Conservation (phyloP, 2,797 vertebrate species). For the Epinephelus coioides region DNA sequence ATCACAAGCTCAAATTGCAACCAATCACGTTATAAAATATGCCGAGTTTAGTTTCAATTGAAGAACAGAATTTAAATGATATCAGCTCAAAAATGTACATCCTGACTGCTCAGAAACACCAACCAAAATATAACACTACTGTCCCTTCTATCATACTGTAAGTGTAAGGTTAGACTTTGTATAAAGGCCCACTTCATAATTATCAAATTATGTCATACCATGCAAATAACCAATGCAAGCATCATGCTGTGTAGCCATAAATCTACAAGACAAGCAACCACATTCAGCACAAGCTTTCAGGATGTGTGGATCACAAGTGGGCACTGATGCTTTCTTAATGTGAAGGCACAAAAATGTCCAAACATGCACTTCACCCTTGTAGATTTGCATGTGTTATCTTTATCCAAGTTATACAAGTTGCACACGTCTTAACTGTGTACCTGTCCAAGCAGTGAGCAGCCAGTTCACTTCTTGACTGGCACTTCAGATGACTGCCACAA, state of each 20-base stretch:
- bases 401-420: no score
- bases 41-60: no score
- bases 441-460: neutral
- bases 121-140: neutral
- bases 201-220: neutral
- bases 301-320: neutral
- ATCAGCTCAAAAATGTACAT: neutral
- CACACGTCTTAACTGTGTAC: no score
- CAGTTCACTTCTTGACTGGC: neutral
- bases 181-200: neutral
- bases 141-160: neutral
- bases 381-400: no score
- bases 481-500: neutral
- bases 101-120: neutral
- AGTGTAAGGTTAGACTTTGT: neutral
- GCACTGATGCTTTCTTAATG: neutral
- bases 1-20: neutral
- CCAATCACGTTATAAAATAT: no score
- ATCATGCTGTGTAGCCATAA: neutral
- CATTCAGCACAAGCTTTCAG: neutral
- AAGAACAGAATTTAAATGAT: neutral
- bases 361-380: neutral
- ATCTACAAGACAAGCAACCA: neutral
- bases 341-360: neutral
- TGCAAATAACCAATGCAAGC: slow-evolving; percentile 22